Conservation (phyloP, 2,113 vertebrate genomes). For the Numida meleagris region DNA sequence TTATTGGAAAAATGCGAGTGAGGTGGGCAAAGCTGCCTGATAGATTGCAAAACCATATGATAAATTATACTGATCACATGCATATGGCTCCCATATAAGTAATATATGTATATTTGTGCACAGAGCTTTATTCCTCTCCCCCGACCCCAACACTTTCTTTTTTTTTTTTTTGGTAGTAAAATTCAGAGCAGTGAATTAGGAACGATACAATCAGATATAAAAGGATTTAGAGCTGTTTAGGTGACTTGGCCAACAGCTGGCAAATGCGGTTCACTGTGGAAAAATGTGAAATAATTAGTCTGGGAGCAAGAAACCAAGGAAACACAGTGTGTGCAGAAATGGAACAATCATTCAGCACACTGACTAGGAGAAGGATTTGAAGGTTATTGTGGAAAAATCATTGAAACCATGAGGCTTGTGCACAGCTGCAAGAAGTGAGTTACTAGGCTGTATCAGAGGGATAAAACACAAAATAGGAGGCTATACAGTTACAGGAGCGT, state of each 20-base stretch:
- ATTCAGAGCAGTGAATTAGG: conserved; percentile 53
- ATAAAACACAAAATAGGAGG: conserved; percentile 78
- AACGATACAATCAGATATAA: conserved; percentile 53
- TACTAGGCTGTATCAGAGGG: conserved; percentile 73
- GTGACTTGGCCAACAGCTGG: conserved; percentile 81
- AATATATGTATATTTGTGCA: conserved; percentile 40
- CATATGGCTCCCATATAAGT: conserved; percentile 50
- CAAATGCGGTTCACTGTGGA: conserved; percentile 79
- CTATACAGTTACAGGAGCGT: conserved; percentile 58
- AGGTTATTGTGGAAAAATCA: conserved; percentile 84
- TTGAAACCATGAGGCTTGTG: conserved; percentile 78
- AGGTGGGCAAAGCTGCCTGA: conserved; percentile 52
- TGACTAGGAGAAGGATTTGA: conserved; percentile 82
- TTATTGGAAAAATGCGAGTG: conserved; percentile 61
- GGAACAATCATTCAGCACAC: conserved; percentile 81
- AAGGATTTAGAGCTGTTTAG: conserved; percentile 72
- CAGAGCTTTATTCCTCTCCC: conserved; percentile 42
- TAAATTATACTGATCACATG: conserved; percentile 61
- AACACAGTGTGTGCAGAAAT: conserved; percentile 52
- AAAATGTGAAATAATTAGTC: conserved; percentile 85
- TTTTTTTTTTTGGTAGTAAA: conserved; percentile 32
- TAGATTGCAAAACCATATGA: conserved; percentile 69
- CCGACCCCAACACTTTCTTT: background rate
- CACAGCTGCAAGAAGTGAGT: conserved; percentile 83
- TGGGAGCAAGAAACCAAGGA: conserved; percentile 80